Evolutionary conservation across 2,888 invertebrate genomes (phyloP), one percentile per base, ranked within the genome.

Genomic region (Masnerella sp.): DNA sequence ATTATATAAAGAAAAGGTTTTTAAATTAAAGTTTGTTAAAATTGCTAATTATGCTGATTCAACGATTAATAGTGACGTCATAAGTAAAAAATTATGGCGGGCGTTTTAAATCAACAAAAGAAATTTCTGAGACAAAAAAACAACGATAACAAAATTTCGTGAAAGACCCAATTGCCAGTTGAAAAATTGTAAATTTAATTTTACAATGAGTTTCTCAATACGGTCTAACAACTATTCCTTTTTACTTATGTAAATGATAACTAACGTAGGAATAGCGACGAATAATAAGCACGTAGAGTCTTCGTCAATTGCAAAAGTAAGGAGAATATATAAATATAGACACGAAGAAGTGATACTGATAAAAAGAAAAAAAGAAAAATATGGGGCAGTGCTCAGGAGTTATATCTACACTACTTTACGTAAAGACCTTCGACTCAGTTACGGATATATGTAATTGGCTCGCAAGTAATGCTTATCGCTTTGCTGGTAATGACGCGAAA

Each of bases 401-500:
- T 68, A 72, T 75, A 75, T 77, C 70, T 77, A 75, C 7, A 30
- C 75, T 49, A 67, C 58, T 77, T 73, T 77, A 68, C 70, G 75
- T 73, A 73, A 77, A 77, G 70, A 59, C 77, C 77, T 77, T 73
- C 70, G 64, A 64, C 77, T 73, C 58, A 49, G 62, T 69, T 73
- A 56, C 64, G 68, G 64, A 76, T 74, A 65, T 68, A 72, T 73
- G 70, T 80, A 81, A 81, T 82, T 77, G 76, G 74, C 76, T 74
- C 74, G 78, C 78, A 77, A 78, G 73, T 74, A 77, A 80, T 77
- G 77, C 79, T 82, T 82, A 82, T 82, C 82, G 75, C 77, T 58
- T 67, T 67, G 75, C 75, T 76, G 76, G 80, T 80, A 81, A 77
- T 77, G 77, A 78, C 72, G 71, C 75, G 59, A 74, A 77, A 71